These are phyloP conservation scores for Tethya wilhelma DNA, from an alignment of 37 sponge, comb jelly and placozoan genomes.

Conservation along the genomic window DNA sequence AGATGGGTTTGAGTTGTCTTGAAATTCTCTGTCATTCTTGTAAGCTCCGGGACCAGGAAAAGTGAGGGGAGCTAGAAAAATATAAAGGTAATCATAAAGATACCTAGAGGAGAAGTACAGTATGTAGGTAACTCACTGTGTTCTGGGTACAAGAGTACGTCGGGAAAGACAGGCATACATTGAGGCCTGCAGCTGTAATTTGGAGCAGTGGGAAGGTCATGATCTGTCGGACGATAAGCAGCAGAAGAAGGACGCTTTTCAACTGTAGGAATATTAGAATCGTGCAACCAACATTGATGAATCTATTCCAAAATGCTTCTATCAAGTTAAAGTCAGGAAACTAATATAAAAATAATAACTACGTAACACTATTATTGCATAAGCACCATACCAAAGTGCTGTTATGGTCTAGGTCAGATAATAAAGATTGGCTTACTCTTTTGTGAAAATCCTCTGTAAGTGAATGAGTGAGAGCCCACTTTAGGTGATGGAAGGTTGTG, in stretches of 20 bases:
- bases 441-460: neutral
- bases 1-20: constrained; percentile 41
- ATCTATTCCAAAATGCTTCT: too few species aligned
- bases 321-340: too few species aligned
- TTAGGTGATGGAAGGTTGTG: too few species aligned
- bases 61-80: neutral
- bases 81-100: neutral
- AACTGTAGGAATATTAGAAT: constrained; percentile 3
- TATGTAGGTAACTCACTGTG: constrained; percentile 1
- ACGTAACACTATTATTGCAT: too few species aligned
- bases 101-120: neutral
- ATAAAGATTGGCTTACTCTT: neutral
- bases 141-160: constrained; percentile 49
- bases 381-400: too few species aligned
- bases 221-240: constrained; percentile 14
- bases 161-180: constrained; percentile 58
- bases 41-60: constrained; percentile 40
- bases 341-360: neutral
- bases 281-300: too few species aligned
- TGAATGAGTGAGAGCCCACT: too few species aligned
- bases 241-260: constrained; percentile 48
- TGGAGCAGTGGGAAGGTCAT: constrained; percentile 16
- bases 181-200: constrained; percentile 57
- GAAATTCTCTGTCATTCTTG: constrained; percentile 47
- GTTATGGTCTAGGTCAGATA: too few species aligned